These are phyloP conservation scores for Antheraea mylitta DNA, from an alignment of 1,140 invertebrate genomes.

Conservation along the genomic window DNA sequence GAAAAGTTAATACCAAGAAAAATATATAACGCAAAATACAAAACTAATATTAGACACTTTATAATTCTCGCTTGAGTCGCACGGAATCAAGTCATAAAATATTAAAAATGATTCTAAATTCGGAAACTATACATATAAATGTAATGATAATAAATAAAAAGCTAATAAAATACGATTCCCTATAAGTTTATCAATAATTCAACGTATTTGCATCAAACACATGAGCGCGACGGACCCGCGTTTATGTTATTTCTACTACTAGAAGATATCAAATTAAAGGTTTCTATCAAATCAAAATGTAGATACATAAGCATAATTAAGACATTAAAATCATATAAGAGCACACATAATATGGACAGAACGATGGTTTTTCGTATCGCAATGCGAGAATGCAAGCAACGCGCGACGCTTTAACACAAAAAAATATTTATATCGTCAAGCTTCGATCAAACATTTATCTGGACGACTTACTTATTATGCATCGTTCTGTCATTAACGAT, in stretches of 20 bases:
- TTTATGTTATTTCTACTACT: background rate
- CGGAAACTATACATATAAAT: too few species aligned
- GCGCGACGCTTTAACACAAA: background rate
- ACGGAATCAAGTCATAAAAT: too few species aligned
- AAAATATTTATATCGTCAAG: background rate
- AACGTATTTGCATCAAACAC: background rate
- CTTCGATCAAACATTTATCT: background rate
- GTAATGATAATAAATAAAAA: too few species aligned
- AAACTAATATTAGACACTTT: too few species aligned
- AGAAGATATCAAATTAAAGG: background rate
- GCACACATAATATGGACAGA: constrained; percentile 25
- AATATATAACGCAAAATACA: too few species aligned
- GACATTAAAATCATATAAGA: background rate
- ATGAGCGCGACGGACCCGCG: background rate
- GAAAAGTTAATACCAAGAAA: too few species aligned
- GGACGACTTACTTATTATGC: constrained; percentile 53
- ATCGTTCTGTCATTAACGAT: constrained; percentile 67
- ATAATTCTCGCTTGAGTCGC: too few species aligned
- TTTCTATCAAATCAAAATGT: background rate
- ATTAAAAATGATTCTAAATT: too few species aligned
- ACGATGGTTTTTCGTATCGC: constrained; percentile 11
- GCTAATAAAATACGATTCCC: background rate
- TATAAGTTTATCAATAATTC: too few species aligned
- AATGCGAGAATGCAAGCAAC: background rate
- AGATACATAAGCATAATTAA: background rate